A percentile compares a stretch with the other conserved stretches of the same genome.
These are phyloP conservation scores for Okamejei kenojei DNA, from an alignment of 2,797 vertebrate species.

Conservation along the genomic window DNA sequence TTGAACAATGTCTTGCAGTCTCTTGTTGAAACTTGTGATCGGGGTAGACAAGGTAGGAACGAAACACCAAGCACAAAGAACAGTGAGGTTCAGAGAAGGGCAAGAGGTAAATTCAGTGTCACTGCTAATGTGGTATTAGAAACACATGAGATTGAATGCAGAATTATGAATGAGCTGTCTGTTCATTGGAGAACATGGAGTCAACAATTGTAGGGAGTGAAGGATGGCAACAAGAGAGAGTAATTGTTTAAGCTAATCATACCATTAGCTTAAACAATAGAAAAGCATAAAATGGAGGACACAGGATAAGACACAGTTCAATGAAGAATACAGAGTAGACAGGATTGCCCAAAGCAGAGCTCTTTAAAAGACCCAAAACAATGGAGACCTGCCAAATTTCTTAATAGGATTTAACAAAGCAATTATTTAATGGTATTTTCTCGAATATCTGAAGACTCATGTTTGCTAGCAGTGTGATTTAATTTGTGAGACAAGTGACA, in stretches of 20 bases:
- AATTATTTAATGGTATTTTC: background rate
- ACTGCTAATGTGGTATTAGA: background rate
- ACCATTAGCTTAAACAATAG: background rate
- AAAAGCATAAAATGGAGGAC: background rate
- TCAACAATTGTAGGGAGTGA: background rate
- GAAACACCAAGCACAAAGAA: background rate
- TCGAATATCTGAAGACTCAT: background rate
- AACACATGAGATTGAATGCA: background rate
- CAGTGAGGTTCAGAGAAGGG: background rate
- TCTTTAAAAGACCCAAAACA: background rate
- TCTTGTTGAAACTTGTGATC: background rate
- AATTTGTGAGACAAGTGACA: background rate
- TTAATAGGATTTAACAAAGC: background rate
- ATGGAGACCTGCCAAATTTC: background rate
- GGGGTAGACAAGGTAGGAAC: background rate
- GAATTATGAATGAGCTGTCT: background rate
- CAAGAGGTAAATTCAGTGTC: background rate
- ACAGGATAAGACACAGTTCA: background rate
- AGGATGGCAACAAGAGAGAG: too few species aligned
- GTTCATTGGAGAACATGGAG: background rate
- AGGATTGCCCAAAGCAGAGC: background rate
- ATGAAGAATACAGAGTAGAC: background rate
- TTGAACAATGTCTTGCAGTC: background rate
- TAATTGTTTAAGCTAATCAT: too few species aligned
- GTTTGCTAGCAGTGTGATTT: too few species aligned